Evolutionary conservation across 2,113 vertebrate species (phyloP), one percentile per base, ranked within the genome.

Genomic region (Gallinago media): DNA sequence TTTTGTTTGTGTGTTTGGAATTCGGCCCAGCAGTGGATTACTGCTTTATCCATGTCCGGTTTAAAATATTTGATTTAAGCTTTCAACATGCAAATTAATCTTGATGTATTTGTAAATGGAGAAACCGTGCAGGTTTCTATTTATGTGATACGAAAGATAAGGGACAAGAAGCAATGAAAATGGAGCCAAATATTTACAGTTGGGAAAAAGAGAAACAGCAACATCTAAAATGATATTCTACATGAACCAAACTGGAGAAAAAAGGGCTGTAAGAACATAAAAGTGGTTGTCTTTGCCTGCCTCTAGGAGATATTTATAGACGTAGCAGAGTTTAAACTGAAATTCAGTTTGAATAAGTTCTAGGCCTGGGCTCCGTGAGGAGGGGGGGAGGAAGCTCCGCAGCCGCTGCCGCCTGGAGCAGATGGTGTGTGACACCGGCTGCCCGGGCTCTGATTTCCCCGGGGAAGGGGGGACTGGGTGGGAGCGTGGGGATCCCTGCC

Each of bases 11-110:
- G 96, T 96, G 67, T 94, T 96, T 96, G 87, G 94, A 95, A 87
- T 89, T 79, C 82, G 76, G 89, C 96, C 88, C 79, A 86, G 94
- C 38, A 58, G 26, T 91, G 80, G 94, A 96, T 97, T 97, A 97
- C 78, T 88, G 92, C 88, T 95, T 96, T 96, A 93, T 81, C 94
- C 73, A 9, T 74, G 94, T 88, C 95, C 19, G 14, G 75, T 88
- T 96, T 97, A 97, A 98, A 97, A 97, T 77, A 96, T 93, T 96
- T 77, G 86, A 97, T 96, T 97, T 87, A 85, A 97, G 93, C 96
- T 93, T 92, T 96, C 96, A 86, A 88, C 90, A 89, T 96, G 96
- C 95, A 98, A 97, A 98, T 96, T 90, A 97, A 96, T 96, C 70
- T 95, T 83, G 12, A 17, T 74, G 67, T 83, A 52, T 92, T 97